phyloP scores from a whole-genome alignment of 2,113 vertebrate genomes.

The Casuarius casuarius region DNA sequence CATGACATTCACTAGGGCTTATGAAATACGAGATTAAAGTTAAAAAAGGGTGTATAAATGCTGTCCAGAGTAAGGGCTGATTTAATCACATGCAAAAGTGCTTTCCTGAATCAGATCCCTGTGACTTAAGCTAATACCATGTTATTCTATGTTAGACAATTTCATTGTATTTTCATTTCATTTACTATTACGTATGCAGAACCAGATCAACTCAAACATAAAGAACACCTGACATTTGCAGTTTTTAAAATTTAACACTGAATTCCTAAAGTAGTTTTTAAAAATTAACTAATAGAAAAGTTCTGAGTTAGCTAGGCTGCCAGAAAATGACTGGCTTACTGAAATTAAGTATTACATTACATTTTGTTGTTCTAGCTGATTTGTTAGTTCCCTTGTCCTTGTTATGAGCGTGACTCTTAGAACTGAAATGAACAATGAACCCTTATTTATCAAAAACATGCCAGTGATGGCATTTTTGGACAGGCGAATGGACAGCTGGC shows the following conservation, averaged over 20 bases:
- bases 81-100: background rate
- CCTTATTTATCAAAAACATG: background rate
- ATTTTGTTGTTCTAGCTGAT: background rate
- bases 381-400: constrained; percentile 10
- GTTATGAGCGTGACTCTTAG: background rate
- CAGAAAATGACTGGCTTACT: constrained; percentile 1
- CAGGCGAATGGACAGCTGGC: background rate
- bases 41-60: background rate
- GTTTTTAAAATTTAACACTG: constrained; percentile 14
- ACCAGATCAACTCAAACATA: constrained; percentile 34
- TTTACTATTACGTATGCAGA: background rate
- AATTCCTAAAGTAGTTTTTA: constrained; percentile 18
- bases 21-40: background rate
- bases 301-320: background rate
- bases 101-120: constrained; percentile 37
- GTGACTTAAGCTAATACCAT: background rate
- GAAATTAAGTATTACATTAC: background rate
- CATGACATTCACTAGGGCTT: background rate
- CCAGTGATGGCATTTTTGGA: background rate
- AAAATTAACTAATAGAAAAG: background rate
- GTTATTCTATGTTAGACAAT: constrained; percentile 1
- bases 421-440: background rate
- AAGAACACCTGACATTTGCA: constrained; percentile 24
- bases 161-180: background rate
- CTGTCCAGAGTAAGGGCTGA: background rate